Conservation (phyloP, 2,888 invertebrate genomes). For the Lysandra coridon region DNA sequence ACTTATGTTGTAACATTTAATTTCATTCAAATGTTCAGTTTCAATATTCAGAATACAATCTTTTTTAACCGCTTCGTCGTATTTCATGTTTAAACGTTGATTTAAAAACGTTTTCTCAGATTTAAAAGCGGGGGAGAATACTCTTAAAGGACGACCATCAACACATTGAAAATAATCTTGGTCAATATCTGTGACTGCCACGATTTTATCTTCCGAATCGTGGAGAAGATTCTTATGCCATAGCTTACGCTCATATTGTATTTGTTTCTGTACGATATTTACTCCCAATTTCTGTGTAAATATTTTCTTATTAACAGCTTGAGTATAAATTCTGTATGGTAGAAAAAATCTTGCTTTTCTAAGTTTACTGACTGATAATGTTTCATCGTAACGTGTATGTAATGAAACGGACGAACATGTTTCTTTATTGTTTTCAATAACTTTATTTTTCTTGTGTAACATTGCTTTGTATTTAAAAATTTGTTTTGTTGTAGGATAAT, state of each 20-base stretch:
- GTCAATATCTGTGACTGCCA: conserved; percentile 55
- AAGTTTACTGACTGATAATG: conserved; percentile 46
- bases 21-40: conserved; percentile 76
- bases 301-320: conserved; percentile 49
- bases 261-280: conserved; percentile 55
- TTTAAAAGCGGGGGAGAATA: conserved; percentile 53
- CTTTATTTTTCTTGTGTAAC: neutral
- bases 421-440: conserved; percentile 32
- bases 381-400: conserved; percentile 46
- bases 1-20: conserved; percentile 68
- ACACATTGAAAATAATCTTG: conserved; percentile 54
- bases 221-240: conserved; percentile 49
- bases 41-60: conserved; percentile 78
- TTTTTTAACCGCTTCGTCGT: conserved; percentile 64
- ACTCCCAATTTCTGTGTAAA: conserved; percentile 49
- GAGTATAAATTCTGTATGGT: conserved; percentile 55
- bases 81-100: conserved; percentile 50
- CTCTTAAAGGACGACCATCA: conserved; percentile 47
- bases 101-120: conserved; percentile 52
- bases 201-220: conserved; percentile 50
- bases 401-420: conserved; percentile 17
- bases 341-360: conserved; percentile 53
- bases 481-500: neutral
- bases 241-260: conserved; percentile 49
- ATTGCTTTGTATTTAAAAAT: neutral